Conservation (phyloP, 2,113 vertebrate genomes). For the Psilopsiagon aymara region DNA sequence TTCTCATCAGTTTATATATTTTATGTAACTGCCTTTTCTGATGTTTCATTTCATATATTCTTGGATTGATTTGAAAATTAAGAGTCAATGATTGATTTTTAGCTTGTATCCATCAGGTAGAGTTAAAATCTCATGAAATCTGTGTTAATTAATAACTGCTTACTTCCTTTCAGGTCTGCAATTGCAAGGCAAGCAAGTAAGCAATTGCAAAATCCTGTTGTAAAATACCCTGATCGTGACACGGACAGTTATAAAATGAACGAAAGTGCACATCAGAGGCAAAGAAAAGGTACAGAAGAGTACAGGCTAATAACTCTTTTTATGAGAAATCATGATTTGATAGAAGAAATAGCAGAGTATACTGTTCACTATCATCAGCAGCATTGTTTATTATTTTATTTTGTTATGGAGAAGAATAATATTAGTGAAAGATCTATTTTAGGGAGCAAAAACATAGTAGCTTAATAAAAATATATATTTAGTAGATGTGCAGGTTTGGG, state of each 20-base stretch:
- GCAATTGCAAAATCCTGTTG: background rate
- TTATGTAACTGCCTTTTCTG: background rate
- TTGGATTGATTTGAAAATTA: constrained; percentile 50
- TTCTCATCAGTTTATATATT: background rate
- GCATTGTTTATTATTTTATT: background rate
- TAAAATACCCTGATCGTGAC: background rate
- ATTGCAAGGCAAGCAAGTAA: background rate
- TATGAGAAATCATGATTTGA: background rate
- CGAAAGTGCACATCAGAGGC: background rate
- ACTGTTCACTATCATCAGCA: background rate
- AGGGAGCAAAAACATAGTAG: background rate
- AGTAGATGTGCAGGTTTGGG: background rate
- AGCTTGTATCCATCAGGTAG: constrained; percentile 30
- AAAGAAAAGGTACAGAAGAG: background rate
- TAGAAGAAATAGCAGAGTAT: background rate
- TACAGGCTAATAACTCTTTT: background rate
- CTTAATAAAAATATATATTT: background rate
- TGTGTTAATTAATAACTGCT: constrained; percentile 47
- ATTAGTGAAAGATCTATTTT: background rate
- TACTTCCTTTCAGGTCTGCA: background rate
- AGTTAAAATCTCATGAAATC: constrained; percentile 47
- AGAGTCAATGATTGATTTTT: constrained; percentile 59
- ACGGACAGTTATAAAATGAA: background rate
- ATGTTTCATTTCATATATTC: constrained; percentile 40
- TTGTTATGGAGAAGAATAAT: background rate